Base-by-base conservation (phyloP, 2,113 vertebrate species). In the Lampris megalopsis region DNA sequence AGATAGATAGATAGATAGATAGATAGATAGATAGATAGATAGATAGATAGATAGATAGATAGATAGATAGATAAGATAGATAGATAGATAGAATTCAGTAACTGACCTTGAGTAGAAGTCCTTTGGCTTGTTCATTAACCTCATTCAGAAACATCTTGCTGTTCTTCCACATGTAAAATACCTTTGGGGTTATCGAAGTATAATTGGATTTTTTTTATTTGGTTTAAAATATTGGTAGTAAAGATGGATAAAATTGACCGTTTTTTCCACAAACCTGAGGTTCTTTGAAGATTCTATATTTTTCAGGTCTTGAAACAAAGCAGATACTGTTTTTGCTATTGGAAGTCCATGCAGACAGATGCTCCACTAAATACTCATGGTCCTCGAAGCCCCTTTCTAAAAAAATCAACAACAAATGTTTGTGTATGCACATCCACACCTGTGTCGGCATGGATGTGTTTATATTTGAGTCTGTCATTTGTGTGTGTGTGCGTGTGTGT, bases 381-480 rank as follows among this genome's bases (percentile, higher is more conserved):
- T 99, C 97, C 95, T 99, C 97, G 85, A 97, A 96, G 89, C 93
- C 91, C 71, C 97, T 95, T 84, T 97, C 97, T 99, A 85, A 67
- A 37, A 63, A 36, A 11, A 52, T 5, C 48, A 9, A 13, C 1
- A 7, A 62, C 41, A n/a, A 41, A 48, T 58, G 13, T 3, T 52
- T 0, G 1, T 0, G 49, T 52, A 52, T 8, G 49, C 49, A 8
- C 13, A 52, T 24, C 24, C 49, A 52, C 49, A 0, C 2, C 57
- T 40, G 9, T 9, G 8, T 3, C 3, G 36, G n/a, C 4, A 58
- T 58, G 36, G 7, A 37, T 24, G 24, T 24, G 24, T 24, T 24
- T 24, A 24, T 24, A 24, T 24, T 24, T 24, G 24, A 24, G 24
- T 24, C 24, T 24, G 24, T 24, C 24, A 24, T 24, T 54, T 13